A percentile compares a stretch with the other conserved stretches of the same genome.
phyloP scores from a whole-genome alignment of 2,888 invertebrate species.

The Strigamia crassipes region DNA sequence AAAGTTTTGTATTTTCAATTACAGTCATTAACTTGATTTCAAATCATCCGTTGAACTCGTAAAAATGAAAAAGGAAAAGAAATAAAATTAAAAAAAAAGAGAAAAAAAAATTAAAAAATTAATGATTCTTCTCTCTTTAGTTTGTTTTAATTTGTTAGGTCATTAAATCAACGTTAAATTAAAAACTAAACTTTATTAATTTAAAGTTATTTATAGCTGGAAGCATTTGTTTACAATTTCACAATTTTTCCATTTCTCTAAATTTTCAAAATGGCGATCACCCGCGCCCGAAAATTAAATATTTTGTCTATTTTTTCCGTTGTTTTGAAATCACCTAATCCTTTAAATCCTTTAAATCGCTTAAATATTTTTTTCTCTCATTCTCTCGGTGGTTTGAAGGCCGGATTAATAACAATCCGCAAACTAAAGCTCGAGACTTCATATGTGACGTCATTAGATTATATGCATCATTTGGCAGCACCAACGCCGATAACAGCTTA shows the following conservation, averaged over 20 bases:
- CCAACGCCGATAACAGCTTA: not conserved
- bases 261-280: too few relatives aligned
- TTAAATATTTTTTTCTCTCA: not conserved
- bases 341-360: too few relatives aligned
- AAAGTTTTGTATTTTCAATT: not conserved
- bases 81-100: too few relatives aligned
- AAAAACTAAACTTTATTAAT: not conserved
- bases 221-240: too few relatives aligned
- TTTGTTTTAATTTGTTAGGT: not conserved
- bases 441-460: not conserved
- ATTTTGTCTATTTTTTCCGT: too few relatives aligned
- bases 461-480: conserved; percentile 3
- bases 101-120: not conserved
- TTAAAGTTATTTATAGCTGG: not conserved
- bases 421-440: not conserved
- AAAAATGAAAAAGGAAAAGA: not conserved
- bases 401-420: not conserved
- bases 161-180: not conserved
- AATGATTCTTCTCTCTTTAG: not conserved
- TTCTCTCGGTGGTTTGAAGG: not conserved
- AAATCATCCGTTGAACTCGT: not conserved
- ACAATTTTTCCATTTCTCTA: too few relatives aligned
- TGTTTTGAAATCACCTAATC: too few relatives aligned
- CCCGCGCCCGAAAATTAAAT: too few relatives aligned
- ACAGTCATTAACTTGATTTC: not conserved